Evolutionary conservation across 2,888 invertebrate genomes (phyloP).

Genomic region (Mechanitis messenoides): DNA sequence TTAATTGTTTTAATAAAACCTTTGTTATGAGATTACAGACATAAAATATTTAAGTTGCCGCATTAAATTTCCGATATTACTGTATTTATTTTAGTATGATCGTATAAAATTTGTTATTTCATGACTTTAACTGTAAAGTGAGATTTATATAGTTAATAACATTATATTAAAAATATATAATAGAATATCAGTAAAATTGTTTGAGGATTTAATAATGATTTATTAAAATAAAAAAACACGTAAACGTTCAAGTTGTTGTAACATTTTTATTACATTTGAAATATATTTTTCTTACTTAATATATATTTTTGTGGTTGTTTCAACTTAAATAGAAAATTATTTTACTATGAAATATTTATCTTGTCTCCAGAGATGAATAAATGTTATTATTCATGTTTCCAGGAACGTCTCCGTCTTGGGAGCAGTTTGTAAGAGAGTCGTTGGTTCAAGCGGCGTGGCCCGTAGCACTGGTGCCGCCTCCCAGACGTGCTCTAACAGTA

Average conservation of each 20-base stretch:
- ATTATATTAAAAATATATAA: too few species aligned
- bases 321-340: too few species aligned
- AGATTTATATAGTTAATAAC: too few species aligned
- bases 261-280: too few species aligned
- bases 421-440: conserved; percentile 76
- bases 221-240: too few species aligned
- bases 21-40: background rate
- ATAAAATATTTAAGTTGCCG: background rate
- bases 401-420: conserved; percentile 75
- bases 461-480: conserved; percentile 72
- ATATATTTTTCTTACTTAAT: too few species aligned
- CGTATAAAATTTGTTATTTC: too few species aligned
- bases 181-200: too few species aligned
- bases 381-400: conserved; percentile 28
- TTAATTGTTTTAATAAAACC: background rate
- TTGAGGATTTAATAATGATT: too few species aligned
- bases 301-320: too few species aligned
- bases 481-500: conserved; percentile 65
- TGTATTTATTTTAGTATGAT: background rate
- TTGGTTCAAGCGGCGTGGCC: conserved; percentile 80
- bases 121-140: too few species aligned
- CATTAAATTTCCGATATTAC: background rate
- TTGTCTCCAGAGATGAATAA: background rate
- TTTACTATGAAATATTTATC: background rate
- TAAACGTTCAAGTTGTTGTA: too few species aligned